A percentile compares a stretch with the other conserved stretches of the same genome.
phyloP scores from a whole-genome alignment of 2,888 invertebrate genomes.

The Epirrhoe tristata region DNA sequence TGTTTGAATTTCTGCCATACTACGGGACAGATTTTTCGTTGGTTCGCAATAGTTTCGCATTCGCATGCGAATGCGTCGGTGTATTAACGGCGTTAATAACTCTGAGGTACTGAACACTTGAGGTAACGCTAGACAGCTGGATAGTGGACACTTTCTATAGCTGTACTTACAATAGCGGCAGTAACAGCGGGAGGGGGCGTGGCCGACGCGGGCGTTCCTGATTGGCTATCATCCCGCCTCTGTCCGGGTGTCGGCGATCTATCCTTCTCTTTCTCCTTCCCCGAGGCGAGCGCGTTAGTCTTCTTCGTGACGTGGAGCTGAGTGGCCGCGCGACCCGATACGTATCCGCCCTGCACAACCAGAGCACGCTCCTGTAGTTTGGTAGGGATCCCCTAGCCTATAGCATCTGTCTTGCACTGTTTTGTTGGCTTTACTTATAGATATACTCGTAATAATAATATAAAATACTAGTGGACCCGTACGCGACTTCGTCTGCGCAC shows the following conservation, averaged over 20 bases:
- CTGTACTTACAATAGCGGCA: slow-evolving; percentile 63
- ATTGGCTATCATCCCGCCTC: slow-evolving; percentile 51
- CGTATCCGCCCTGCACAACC: slow-evolving; percentile 88
- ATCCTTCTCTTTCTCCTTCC: slow-evolving; percentile 83
- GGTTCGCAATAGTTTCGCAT: too few relatives aligned
- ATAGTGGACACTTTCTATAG: too few relatives aligned
- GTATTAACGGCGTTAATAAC: too few relatives aligned
- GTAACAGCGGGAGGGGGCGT: slow-evolving; percentile 72
- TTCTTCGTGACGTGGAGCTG: slow-evolving; percentile 91
- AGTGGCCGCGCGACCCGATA: slow-evolving; percentile 85
- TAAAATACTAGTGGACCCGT: not conserved
- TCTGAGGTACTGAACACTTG: too few relatives aligned
- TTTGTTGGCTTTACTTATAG: slow-evolving; percentile 62
- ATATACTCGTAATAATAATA: not conserved
- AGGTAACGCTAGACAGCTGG: too few relatives aligned
- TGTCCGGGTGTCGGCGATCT: slow-evolving; percentile 62
- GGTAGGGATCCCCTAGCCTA: slow-evolving; percentile 82
- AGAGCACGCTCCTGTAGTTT: slow-evolving; percentile 88
- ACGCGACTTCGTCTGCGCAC: too few relatives aligned
- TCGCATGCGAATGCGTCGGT: too few relatives aligned
- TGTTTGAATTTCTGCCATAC: too few relatives aligned
- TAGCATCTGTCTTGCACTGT: slow-evolving; percentile 73
- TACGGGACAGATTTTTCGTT: too few relatives aligned
- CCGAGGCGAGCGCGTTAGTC: slow-evolving; percentile 89
- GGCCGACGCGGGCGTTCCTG: slow-evolving; percentile 61